Evolutionary conservation across 2,888 invertebrate species (phyloP), one percentile per base, ranked within the genome.

Genomic region (Drosophila ezoana): DNA sequence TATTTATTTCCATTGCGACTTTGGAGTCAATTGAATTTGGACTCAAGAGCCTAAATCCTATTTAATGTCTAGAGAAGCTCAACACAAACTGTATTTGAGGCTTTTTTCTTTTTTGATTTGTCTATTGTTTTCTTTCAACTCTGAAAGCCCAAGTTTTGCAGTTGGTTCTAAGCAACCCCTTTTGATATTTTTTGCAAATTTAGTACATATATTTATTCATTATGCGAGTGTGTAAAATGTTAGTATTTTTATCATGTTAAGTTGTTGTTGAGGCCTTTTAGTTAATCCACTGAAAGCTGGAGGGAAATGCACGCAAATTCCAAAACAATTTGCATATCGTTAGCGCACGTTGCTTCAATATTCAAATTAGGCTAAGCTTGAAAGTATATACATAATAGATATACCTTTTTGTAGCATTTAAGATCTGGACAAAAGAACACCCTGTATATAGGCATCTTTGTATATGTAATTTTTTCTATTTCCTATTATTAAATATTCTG

Each of bases 201-300:
- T 45, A 51, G 43, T 59, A 49, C 49, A 28, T 59, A 28, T 64
- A 62, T 75, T 75, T 54, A 71, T 76, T 47, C 53, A 54, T 64
- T 51, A 75, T 77, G 23, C 48, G 47, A 37, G 44, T 49, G 47
- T 69, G 43, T 60, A 66, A 87, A 80, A 72, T 80, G 76, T 87
- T 87, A 83, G 88, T 82, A 82, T 85, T 81, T 71, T 61, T 76
- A 87, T 56, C 66, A 58, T 58, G 64, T 73, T 85, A 87, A 82
- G 84, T 82, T 84, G 88, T 85, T 85, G 79, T 83, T 86, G 84
- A 81, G 84, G 89, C 84, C 87, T 86, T 78, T 72, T 76, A 81
- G 71, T 67, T 71, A 65, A 72, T 76, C 44, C 51, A 72, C 61
- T 41, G 44, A 44, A 73, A 38, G 28, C 37, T 60, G 44, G 18